Conservation (phyloP, 2,113 vertebrate species). For the Rafetus swinhoei region DNA sequence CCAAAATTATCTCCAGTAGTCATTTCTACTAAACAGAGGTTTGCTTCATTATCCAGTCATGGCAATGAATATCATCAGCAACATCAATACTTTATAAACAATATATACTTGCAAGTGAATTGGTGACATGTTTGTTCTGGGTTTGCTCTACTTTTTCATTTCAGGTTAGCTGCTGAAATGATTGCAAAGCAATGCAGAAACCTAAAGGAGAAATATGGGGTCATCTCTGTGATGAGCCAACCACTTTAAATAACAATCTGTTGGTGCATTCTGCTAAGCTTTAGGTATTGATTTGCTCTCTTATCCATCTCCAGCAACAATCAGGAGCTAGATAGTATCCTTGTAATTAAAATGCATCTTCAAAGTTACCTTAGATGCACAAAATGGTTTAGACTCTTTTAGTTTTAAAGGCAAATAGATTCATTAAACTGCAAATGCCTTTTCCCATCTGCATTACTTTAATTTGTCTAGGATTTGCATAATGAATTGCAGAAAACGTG, state of each 20-base stretch:
- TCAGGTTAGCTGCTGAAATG: not conserved
- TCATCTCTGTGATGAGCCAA: conserved; percentile 31
- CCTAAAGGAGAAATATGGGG: conserved; percentile 15
- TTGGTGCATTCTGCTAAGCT: conserved; percentile 28
- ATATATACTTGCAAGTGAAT: not conserved
- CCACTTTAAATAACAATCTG: conserved; percentile 8
- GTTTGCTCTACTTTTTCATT: not conserved
- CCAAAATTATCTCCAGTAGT: not conserved
- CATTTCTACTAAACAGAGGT: not conserved
- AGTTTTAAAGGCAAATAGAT: conserved; percentile 44
- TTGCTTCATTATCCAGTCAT: not conserved
- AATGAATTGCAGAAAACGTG: conserved; percentile 58
- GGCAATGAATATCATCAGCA: not conserved
- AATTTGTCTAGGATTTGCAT: conserved; percentile 74
- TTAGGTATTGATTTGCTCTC: not conserved
- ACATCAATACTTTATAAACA: not conserved
- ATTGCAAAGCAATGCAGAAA: not conserved
- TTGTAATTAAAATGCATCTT: conserved; percentile 22
- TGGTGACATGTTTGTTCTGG: not conserved
- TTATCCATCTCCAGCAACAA: conserved; percentile 33
- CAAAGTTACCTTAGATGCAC: not conserved
- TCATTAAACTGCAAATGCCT: conserved; percentile 70
- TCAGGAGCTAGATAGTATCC: conserved; percentile 24
- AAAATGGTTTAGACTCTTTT: not conserved
- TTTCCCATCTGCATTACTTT: conserved; percentile 72